Conservation (phyloP, 1,140 invertebrate genomes). For the Triops longicaudatus region DNA sequence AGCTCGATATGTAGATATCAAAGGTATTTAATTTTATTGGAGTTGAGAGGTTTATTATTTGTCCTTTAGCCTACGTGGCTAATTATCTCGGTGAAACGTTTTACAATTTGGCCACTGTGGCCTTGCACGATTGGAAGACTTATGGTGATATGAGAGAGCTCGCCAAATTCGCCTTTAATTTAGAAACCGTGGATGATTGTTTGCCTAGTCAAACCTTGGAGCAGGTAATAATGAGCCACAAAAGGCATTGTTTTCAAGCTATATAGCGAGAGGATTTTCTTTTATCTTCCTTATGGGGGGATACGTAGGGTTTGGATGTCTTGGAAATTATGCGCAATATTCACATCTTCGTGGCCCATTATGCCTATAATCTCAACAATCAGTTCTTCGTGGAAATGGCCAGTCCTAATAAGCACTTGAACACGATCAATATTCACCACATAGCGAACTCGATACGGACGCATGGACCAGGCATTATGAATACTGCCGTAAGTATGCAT, state of each 20-base stretch:
- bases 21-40: constrained; percentile 31
- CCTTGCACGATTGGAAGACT: constrained; percentile 93
- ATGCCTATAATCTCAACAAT: constrained; percentile 93
- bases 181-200: constrained; percentile 78
- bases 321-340: constrained; percentile 97
- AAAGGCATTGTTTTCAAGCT: not conserved
- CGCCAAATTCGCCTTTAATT: constrained; percentile 72
- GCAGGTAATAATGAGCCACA: constrained; percentile 48
- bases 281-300: constrained; percentile 37
- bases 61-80: constrained; percentile 58
- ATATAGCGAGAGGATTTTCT: constrained; percentile 13
- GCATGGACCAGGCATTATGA: constrained; percentile 95
- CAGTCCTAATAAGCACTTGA: constrained; percentile 88
- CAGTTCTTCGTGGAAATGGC: constrained; percentile 91
- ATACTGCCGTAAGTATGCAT: constrained; percentile 64
- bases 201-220: constrained; percentile 93
- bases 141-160: constrained; percentile 93
- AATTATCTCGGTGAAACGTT: constrained; percentile 90
- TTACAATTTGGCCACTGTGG: constrained; percentile 95
- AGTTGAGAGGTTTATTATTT: constrained; percentile 31
- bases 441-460: constrained; percentile 96
- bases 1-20: constrained; percentile 37
- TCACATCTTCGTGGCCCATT: constrained; percentile 86
- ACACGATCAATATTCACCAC: constrained; percentile 91
- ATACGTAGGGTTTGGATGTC: constrained; percentile 76